phyloP scores from a whole-genome alignment of 2,113 vertebrate genomes.

The Pycnonotus jocosus region DNA sequence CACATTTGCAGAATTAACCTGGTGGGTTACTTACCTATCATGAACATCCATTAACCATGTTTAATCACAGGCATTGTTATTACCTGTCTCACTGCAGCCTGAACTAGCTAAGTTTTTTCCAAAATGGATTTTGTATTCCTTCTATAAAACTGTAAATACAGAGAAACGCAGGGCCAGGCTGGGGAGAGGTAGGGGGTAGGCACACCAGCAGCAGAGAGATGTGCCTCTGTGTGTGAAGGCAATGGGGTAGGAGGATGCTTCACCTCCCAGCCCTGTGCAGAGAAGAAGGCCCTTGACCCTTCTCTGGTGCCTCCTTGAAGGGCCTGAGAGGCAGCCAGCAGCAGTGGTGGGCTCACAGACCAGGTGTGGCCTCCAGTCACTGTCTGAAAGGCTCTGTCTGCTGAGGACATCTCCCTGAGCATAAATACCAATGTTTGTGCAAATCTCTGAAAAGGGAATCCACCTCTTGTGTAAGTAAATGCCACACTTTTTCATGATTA shows the following conservation, averaged over 20 bases:
- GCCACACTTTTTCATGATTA: conserved; percentile 35
- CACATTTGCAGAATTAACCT: neutral
- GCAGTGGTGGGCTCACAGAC: neutral
- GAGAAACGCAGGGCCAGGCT: neutral
- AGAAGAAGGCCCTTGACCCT: neutral
- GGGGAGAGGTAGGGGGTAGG: neutral
- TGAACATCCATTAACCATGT: conserved; percentile 24
- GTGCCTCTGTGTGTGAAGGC: neutral
- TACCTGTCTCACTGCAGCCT: conserved; percentile 27
- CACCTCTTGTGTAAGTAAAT: conserved; percentile 18
- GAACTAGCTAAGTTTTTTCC: conserved; percentile 13
- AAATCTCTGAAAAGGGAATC: conserved; percentile 59
- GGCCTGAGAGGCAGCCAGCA: neutral
- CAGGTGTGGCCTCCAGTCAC: neutral
- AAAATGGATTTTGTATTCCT: conserved; percentile 50
- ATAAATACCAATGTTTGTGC: conserved; percentile 22
- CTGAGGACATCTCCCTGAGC: conserved; percentile 34
- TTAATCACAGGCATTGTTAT: conserved; percentile 50
- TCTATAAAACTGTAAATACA: conserved; percentile 20
- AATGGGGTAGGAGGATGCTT: neutral
- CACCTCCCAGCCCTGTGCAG: neutral
- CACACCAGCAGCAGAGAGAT: neutral
- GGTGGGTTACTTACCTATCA: conserved; percentile 21
- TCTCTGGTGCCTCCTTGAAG: neutral
- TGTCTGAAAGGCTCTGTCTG: neutral